These are phyloP conservation scores for Gymnothorax javanicus DNA, from an alignment of 2,797 vertebrate species.

Conservation along the genomic window DNA sequence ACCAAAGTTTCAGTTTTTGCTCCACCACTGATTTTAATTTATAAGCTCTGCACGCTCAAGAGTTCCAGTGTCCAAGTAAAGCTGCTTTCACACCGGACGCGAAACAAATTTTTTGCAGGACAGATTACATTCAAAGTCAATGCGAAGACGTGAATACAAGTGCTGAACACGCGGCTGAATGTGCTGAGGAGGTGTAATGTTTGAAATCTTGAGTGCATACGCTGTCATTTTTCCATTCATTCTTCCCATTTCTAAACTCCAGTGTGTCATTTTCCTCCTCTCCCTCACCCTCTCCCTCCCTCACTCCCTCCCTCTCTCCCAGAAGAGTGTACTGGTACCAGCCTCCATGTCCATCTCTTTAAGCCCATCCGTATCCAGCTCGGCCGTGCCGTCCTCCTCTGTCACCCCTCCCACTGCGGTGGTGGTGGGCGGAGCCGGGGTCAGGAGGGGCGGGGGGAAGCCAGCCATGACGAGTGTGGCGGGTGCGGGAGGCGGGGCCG, in stretches of 20 bases:
- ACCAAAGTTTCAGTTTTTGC: too few species aligned
- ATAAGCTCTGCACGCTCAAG: too few species aligned
- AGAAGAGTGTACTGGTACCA: conserved; percentile 73
- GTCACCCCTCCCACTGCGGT: conserved; percentile 40
- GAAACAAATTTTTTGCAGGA: too few species aligned
- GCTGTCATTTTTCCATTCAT: not conserved
- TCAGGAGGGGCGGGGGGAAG: conserved; percentile 33
- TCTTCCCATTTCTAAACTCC: not conserved
- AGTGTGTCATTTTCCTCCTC: not conserved
- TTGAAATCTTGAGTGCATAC: too few species aligned
- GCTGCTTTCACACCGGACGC: too few species aligned
- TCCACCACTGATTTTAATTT: too few species aligned
- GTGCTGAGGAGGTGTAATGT: too few species aligned
- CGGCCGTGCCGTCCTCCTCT: conserved; percentile 42
- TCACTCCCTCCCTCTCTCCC: conserved; percentile 31
- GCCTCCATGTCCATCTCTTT: conserved; percentile 70
- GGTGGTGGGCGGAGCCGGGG: conserved; percentile 45
- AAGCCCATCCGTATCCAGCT: conserved; percentile 60
- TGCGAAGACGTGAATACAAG: too few species aligned
- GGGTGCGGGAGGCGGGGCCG: conserved; percentile 29
- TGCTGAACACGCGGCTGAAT: too few species aligned
- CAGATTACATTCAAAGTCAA: too few species aligned
- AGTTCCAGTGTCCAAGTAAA: too few species aligned
- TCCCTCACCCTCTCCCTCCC: not conserved
- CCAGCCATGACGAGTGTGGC: conserved; percentile 21